Conservation (phyloP, 2,797 vertebrate genomes). For the Oceanodroma leucorhoa region DNA sequence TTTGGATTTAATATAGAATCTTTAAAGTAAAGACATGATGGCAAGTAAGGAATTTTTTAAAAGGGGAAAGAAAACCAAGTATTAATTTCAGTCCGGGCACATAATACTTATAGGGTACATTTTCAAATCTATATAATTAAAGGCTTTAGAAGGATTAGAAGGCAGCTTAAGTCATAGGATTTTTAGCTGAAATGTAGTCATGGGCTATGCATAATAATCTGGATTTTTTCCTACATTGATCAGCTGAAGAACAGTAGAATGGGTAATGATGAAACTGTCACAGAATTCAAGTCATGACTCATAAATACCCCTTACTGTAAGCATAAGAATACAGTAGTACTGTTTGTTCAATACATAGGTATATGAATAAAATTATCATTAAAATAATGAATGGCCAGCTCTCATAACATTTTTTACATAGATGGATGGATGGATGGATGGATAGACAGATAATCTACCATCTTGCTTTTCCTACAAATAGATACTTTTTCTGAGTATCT, state of each 20-base stretch:
- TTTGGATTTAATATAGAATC: neutral
- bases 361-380: neutral
- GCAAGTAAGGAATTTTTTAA: neutral
- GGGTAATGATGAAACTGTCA: neutral
- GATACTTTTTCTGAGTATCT: neutral
- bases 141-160: slow-evolving; percentile 50
- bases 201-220: slow-evolving; percentile 14
- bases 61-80: slow-evolving; percentile 11
- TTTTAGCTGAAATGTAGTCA: slow-evolving; percentile 46
- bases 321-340: neutral
- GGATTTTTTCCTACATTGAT: slow-evolving; percentile 51
- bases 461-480: neutral
- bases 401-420: neutral
- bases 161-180: slow-evolving; percentile 51
- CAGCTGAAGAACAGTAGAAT: neutral
- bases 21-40: neutral
- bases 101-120: slow-evolving; percentile 47
- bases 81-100: slow-evolving; percentile 39
- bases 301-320: slow-evolving; percentile 15
- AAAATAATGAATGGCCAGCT: neutral
- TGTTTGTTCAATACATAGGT: neutral
- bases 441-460: neutral
- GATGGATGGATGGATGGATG: neutral
- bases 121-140: slow-evolving; percentile 67
- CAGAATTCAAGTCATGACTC: slow-evolving; percentile 32